Evolutionary conservation across 2,888 invertebrate genomes (phyloP).

Genomic region (Drosophila atroscutellata): DNA sequence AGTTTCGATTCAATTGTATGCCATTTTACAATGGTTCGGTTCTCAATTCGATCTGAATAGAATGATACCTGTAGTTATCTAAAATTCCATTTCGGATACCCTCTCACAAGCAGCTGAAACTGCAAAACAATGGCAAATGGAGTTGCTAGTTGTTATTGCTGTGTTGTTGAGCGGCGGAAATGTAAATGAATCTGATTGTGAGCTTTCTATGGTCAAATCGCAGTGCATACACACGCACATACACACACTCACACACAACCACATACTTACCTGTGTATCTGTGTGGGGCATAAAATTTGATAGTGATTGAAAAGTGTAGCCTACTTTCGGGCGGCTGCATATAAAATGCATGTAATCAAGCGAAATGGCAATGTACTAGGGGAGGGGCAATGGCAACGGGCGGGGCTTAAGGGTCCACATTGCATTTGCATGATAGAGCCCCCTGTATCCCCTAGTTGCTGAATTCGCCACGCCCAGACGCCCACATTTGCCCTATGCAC

Average conservation of each 20-base stretch:
- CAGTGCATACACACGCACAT: slow-evolving; percentile 15
- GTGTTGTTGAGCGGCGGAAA: slow-evolving; percentile 60
- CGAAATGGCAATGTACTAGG: slow-evolving; percentile 66
- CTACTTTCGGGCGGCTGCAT: slow-evolving; percentile 76
- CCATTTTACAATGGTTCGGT: slow-evolving; percentile 34
- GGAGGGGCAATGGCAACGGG: slow-evolving; percentile 5
- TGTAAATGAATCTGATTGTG: slow-evolving; percentile 66
- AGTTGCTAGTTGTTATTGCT: slow-evolving; percentile 36
- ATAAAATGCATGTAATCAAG: slow-evolving; percentile 79
- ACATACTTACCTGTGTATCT: slow-evolving; percentile 9
- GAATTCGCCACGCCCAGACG: slow-evolving; percentile 31
- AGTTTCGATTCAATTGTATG: slow-evolving; percentile 21
- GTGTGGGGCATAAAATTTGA: slow-evolving; percentile 72
- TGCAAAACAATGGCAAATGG: slow-evolving; percentile 39
- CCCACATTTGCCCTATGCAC: slow-evolving; percentile 30
- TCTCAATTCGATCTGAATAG: slow-evolving; percentile 32
- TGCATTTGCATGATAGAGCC: slow-evolving; percentile 50
- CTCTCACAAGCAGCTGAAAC: slow-evolving; percentile 29
- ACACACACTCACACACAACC: slow-evolving; percentile 8
- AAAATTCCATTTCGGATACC: slow-evolving; percentile 46
- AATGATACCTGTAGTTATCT: slow-evolving; percentile 27
- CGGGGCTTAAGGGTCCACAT: slow-evolving; percentile 9
- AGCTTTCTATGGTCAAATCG: slow-evolving; percentile 49
- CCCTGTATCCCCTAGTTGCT: slow-evolving; percentile 19
- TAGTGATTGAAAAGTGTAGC: slow-evolving; percentile 81